Percentiles rank a stretch among this genome's conserved stretches.
phyloP scores from a whole-genome alignment of 2,113 vertebrate species.

The Machaerirhynchus nigripectus region DNA sequence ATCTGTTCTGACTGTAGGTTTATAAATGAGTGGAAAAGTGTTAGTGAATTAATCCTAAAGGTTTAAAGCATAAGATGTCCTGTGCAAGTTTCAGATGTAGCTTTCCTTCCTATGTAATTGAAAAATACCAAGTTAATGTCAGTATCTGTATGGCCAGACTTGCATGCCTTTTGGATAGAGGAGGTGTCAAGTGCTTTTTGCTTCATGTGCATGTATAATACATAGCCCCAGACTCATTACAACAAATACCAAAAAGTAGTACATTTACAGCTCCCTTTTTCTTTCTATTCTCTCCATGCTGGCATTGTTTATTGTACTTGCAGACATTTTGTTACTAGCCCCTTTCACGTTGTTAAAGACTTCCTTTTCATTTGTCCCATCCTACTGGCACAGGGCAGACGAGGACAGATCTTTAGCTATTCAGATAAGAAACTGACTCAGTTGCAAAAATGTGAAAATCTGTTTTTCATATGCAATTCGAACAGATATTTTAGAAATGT shows the following conservation, averaged over 20 bases:
- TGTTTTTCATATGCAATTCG: conserved; percentile 21
- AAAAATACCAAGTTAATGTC: not conserved
- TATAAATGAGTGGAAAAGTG: not conserved
- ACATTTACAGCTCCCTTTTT: not conserved
- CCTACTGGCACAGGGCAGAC: not conserved
- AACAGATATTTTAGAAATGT: conserved; percentile 38
- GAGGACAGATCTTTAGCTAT: conserved; percentile 1
- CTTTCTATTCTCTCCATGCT: not conserved
- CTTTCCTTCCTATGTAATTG: not conserved
- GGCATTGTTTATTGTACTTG: not conserved
- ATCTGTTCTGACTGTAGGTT: not conserved
- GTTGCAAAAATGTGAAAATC: not conserved
- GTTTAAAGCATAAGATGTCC: not conserved
- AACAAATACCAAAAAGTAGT: not conserved
- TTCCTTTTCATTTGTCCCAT: not conserved
- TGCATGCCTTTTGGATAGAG: not conserved
- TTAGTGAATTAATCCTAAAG: not conserved
- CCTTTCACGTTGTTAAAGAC: not conserved
- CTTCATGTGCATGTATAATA: not conserved
- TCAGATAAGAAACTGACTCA: not conserved
- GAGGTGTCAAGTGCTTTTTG: not conserved
- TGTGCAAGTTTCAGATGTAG: not conserved
- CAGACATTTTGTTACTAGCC: not conserved
- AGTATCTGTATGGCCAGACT: not conserved
- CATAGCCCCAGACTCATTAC: not conserved